phyloP scores from a whole-genome alignment of 2,888 invertebrate species.

The Lissonota sp. region DNA sequence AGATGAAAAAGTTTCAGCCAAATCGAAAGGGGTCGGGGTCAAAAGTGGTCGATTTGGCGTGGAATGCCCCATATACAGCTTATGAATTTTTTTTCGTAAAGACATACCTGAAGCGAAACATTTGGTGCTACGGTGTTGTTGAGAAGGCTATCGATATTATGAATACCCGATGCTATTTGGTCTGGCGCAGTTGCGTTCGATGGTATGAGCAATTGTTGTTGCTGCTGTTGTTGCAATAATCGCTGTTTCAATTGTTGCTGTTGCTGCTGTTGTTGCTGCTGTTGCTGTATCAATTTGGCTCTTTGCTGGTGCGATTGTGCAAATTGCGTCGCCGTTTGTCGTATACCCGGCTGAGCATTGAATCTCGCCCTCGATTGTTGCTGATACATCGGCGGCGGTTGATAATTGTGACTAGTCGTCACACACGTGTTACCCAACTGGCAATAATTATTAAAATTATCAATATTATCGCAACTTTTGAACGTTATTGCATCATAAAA shows the following conservation, averaged over 20 bases:
- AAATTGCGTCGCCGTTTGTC: conserved; percentile 77
- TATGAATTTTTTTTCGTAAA: background rate
- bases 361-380: conserved; percentile 80
- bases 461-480: too few relatives aligned
- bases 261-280: conserved; percentile 85
- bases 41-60: too few relatives aligned
- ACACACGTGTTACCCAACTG: conserved; percentile 81
- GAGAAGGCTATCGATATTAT: conserved; percentile 93
- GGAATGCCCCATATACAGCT: too few relatives aligned
- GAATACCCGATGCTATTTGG: conserved; percentile 85
- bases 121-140: conserved; percentile 95
- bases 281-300: conserved; percentile 80
- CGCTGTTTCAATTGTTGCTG: conserved; percentile 87
- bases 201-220: conserved; percentile 92
- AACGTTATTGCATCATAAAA: background rate
- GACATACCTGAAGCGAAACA: conserved; percentile 90
- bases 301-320: conserved; percentile 84
- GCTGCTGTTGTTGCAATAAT: conserved; percentile 91
- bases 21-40: too few relatives aligned
- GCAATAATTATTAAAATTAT: background rate
- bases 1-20: background rate
- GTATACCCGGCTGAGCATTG: conserved; percentile 77
- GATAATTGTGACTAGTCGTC: conserved; percentile 82
- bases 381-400: conserved; percentile 83
- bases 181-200: conserved; percentile 89